Conservation (phyloP, 2,797 vertebrate species). For the Betta splendens region DNA sequence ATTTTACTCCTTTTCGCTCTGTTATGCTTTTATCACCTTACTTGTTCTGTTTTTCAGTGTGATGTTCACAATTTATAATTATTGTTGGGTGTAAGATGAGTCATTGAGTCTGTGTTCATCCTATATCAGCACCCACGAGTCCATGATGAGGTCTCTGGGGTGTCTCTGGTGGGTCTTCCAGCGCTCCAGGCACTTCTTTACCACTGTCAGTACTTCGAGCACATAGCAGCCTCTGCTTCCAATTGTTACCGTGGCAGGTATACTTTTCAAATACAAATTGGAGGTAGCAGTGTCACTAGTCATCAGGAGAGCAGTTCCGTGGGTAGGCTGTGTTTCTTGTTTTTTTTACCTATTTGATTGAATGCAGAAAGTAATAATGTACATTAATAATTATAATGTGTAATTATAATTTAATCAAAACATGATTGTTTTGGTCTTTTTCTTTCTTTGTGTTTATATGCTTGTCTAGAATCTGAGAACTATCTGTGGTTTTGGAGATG, state of each 20-base stretch:
- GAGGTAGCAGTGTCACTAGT: constrained; percentile 6
- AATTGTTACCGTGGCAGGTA: constrained; percentile 85
- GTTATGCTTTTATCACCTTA: not conserved
- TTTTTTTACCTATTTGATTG: not conserved
- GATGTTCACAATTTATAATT: not conserved
- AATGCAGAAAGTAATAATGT: not conserved
- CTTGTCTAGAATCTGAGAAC: constrained; percentile 83
- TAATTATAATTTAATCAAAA: not conserved
- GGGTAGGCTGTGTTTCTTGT: constrained; percentile 39
- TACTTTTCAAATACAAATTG: constrained; percentile 76
- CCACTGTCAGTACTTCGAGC: constrained; percentile 94
- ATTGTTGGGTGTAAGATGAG: too few relatives aligned
- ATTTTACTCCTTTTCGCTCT: not conserved
- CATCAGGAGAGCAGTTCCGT: constrained; percentile 34
- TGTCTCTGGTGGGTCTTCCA: constrained; percentile 88
- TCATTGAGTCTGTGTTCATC: not conserved
- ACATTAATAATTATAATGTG: not conserved
- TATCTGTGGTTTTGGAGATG: constrained; percentile 85
- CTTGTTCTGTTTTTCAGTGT: not conserved
- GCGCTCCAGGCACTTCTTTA: constrained; percentile 89
- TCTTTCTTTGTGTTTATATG: not conserved
- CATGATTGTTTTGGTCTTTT: not conserved
- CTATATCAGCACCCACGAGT: constrained; percentile 88
- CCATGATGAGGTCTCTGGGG: constrained; percentile 90
- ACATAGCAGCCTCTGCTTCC: constrained; percentile 83